Percentiles rank a stretch among this genome's conserved stretches.
Conservation (phyloP, 2,797 vertebrate genomes). For the Poecilia velifera region DNA sequence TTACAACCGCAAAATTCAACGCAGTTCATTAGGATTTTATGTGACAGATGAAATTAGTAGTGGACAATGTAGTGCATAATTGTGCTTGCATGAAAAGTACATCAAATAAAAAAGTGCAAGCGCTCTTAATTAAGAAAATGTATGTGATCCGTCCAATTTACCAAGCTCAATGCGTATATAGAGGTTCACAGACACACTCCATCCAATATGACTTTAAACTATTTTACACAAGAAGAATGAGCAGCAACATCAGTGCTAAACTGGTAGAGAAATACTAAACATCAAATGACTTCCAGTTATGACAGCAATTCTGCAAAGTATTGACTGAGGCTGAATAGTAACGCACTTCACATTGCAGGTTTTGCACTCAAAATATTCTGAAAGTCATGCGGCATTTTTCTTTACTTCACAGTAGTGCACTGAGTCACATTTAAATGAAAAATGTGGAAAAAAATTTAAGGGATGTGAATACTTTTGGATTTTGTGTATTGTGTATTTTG, state of each 20-base stretch:
- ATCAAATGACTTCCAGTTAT: not conserved
- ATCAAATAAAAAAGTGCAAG: not conserved
- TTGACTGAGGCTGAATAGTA: not conserved
- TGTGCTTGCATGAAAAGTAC: not conserved
- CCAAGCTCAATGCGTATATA: no score
- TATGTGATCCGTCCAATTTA: not conserved
- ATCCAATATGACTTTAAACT: not conserved
- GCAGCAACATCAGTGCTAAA: not conserved
- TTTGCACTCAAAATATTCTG: not conserved
- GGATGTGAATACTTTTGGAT: not conserved
- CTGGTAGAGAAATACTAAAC: not conserved
- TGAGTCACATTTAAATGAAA: no score
- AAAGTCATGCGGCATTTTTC: not conserved
- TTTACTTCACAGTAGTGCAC: no score
- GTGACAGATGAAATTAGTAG: no score
- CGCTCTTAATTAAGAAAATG: not conserved
- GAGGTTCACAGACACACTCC: not conserved
- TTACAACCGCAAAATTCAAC: no score
- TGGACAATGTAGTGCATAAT: not conserved
- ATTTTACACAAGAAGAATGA: not conserved
- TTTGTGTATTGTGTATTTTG: not conserved
- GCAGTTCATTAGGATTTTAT: no score
- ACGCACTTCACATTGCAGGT: not conserved
- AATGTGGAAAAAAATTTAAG: not conserved
- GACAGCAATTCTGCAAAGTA: not conserved